Base-by-base conservation (phyloP, 2,888 invertebrate genomes). In the Psococerastis gibbosa region DNA sequence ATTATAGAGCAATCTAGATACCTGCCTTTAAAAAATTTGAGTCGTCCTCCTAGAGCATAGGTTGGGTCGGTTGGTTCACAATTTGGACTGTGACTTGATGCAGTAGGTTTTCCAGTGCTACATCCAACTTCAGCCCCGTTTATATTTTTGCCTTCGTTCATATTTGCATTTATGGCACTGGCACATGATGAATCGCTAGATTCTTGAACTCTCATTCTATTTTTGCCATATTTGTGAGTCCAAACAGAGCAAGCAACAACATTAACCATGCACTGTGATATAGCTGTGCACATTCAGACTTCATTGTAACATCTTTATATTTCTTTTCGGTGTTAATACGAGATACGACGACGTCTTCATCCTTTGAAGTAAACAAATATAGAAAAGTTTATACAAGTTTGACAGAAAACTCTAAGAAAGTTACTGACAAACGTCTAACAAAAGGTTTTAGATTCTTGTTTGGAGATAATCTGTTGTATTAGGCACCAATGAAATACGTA, bases 1-100 rank as follows among this genome's bases (percentile, higher is more conserved):
- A n/a, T n/a, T n/a, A n/a, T n/a, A n/a, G n/a, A n/a, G n/a, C n/a
- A n/a, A n/a, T n/a, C n/a, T n/a, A n/a, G 34, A 47, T 47, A 62
- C 61, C 58, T 57, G 76, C 77, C 76, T 71, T 80, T 81, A 61
- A 78, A 81, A 64, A 81, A 81, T 61, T 80, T 80, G 53, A 81
- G 72, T 55, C 80, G 70, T 57, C 81, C 81, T 54, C 80, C 80
- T 59, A 74, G 52, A 34, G 50, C 44, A 27, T 51, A 43, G 47
- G 49, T 45, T 31, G 47, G 35, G 42, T 48, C 48, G 22, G 50
- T 52, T 42, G 49, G 44, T 41, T 34, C 49, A 20, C 32, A 13
- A 47, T 45, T 17, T 22, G 31, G 31, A 47, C 43, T 22, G 47
- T 46, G 46, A 47, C 48, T 46, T 52, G 46, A 46, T 43, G 46